These are phyloP conservation scores for Balaeniceps rex DNA, from an alignment of 2,113 vertebrate species.

Conservation along the genomic window DNA sequence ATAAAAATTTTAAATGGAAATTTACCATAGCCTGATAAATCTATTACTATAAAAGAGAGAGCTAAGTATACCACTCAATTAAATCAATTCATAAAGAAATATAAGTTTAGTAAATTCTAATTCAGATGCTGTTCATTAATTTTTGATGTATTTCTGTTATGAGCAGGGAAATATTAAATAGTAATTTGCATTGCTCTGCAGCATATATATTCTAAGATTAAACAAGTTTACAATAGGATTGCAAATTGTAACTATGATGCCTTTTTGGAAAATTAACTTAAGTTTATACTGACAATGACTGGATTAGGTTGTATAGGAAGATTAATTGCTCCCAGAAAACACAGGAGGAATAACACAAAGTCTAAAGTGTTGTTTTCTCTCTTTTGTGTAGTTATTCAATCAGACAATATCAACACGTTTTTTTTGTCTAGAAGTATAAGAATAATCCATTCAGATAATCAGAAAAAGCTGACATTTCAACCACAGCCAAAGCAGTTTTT, in stretches of 20 bases:
- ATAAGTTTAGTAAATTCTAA: background rate
- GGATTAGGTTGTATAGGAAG: background rate
- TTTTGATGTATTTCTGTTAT: background rate
- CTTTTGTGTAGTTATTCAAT: background rate
- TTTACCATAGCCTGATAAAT: background rate
- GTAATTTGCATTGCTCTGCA: background rate
- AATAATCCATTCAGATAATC: background rate
- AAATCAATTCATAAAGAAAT: background rate
- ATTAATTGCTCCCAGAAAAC: background rate
- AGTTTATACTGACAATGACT: background rate
- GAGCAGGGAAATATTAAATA: background rate
- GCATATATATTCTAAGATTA: background rate
- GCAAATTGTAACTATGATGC: background rate
- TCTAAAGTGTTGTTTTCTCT: background rate
- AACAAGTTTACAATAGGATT: background rate
- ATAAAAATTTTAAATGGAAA: background rate
- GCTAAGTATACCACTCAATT: background rate
- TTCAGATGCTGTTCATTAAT: background rate
- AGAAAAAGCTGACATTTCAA: background rate
- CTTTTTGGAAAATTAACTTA: background rate
- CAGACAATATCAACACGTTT: background rate
- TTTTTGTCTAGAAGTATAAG: background rate
- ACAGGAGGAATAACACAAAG: background rate
- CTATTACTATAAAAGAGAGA: background rate
- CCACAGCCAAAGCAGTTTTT: background rate